Conservation (phyloP, 1,140 invertebrate genomes). For the Temnothorax nylanderi region DNA sequence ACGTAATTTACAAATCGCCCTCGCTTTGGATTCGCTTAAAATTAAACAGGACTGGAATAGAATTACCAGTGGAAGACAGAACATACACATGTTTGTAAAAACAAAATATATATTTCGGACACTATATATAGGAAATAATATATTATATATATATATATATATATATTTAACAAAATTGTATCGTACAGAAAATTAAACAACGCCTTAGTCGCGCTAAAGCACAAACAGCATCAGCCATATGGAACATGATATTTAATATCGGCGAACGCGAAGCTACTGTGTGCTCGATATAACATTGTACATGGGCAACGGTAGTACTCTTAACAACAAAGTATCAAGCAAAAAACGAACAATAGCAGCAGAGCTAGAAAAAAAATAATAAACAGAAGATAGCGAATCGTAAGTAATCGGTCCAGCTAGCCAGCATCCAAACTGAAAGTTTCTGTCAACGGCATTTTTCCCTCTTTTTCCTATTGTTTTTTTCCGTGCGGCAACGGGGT, state of each 20-base stretch:
- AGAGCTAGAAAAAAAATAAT: conserved; percentile 29
- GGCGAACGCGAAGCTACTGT: conserved; percentile 47
- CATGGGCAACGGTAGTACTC: conserved; percentile 38
- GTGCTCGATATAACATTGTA: conserved; percentile 46
- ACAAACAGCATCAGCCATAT: conserved; percentile 56
- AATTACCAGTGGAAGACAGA: conserved; percentile 47
- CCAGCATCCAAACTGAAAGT: conserved; percentile 58
- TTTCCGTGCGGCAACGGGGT: conserved; percentile 1
- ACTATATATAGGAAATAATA: conserved; percentile 53
- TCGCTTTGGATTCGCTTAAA: conserved; percentile 32
- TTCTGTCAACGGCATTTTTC: conserved; percentile 11
- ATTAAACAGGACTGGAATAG: conserved; percentile 41
- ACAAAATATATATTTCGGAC: conserved; percentile 69
- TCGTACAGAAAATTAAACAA: conserved; percentile 53
- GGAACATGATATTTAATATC: conserved; percentile 57
- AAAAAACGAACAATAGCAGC: conserved; percentile 65
- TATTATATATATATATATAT: conserved; percentile 67
- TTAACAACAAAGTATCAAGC: conserved; percentile 63
- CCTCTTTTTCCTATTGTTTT: background rate
- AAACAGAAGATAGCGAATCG: conserved; percentile 32
- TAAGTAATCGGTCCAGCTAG: conserved; percentile 24
- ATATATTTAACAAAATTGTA: conserved; percentile 58
- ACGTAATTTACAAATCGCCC: background rate
- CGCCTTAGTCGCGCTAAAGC: conserved; percentile 47
- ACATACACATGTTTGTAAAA: conserved; percentile 62